Evolutionary conservation across 2,113 vertebrate species (phyloP).

Genomic region (Hemiprocne comata): DNA sequence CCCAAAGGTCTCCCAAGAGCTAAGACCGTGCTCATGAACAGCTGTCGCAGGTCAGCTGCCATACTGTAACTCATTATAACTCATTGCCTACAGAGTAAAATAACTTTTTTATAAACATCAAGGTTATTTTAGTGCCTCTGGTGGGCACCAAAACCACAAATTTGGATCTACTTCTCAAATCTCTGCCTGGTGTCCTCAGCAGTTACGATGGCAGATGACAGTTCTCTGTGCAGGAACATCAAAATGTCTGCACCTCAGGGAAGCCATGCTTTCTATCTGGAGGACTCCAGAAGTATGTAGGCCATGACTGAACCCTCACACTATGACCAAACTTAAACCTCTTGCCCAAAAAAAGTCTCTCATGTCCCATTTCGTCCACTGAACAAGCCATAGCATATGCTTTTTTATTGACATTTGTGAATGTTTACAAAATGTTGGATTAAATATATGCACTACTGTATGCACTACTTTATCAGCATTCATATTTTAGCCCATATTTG

Average conservation of each 20-base stretch:
- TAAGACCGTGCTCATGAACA: rapidly evolving
- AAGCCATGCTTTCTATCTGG: not conserved
- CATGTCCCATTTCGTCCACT: not conserved
- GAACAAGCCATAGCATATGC: not conserved
- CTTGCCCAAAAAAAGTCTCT: not conserved
- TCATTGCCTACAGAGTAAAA: not conserved
- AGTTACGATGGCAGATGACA: not conserved
- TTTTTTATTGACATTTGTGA: not conserved
- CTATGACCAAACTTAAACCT: not conserved
- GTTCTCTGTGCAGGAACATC: not conserved
- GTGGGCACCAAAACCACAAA: not conserved
- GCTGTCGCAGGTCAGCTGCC: not conserved
- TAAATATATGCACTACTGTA: not conserved
- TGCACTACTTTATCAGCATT: not conserved
- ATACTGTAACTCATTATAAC: not conserved
- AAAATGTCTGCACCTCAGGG: not conserved
- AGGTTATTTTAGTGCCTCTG: not conserved
- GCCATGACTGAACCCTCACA: not conserved
- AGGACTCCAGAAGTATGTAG: rapidly evolving
- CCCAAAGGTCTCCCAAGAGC: not conserved
- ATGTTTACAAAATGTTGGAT: not conserved
- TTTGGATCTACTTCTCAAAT: not conserved
- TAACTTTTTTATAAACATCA: not conserved
- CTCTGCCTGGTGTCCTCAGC: not conserved
- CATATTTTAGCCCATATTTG: not conserved